Conservation (phyloP, 2,113 vertebrate genomes). For the Irena cyanogastra region DNA sequence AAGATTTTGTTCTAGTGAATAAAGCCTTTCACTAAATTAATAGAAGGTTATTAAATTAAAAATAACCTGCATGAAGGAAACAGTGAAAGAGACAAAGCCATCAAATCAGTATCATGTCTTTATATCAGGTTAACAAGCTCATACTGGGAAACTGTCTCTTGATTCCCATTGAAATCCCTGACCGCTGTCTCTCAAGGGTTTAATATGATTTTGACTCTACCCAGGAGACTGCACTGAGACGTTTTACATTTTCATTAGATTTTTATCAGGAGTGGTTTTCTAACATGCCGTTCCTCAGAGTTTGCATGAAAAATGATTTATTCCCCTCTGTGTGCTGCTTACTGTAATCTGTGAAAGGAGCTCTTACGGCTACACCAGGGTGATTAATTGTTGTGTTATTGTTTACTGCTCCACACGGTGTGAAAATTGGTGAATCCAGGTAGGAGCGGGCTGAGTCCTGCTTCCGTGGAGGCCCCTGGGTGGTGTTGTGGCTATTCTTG, state of each 20-base stretch:
- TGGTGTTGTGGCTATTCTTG: not conserved
- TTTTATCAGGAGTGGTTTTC: slow-evolving; percentile 41
- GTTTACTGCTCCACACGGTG: not conserved
- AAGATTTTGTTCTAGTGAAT: not conserved
- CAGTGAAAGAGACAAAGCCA: not conserved
- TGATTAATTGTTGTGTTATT: slow-evolving; percentile 35
- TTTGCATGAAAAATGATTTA: slow-evolving; percentile 22
- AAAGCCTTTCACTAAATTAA: slow-evolving; percentile 14
- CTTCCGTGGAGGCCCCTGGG: rapidly evolving
- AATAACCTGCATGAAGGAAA: not conserved
- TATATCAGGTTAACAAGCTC: slow-evolving; percentile 21
- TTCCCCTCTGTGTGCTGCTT: not conserved
- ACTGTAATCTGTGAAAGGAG: not conserved
- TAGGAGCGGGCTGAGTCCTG: not conserved
- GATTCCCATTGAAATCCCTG: slow-evolving; percentile 41
- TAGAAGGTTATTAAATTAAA: slow-evolving; percentile 12
- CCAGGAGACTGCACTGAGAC: not conserved
- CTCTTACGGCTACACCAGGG: not conserved
- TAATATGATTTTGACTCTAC: slow-evolving; percentile 3
- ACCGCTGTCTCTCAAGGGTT: not conserved
- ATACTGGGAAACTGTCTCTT: slow-evolving; percentile 8
- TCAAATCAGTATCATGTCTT: slow-evolving; percentile 10
- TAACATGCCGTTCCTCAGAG: not conserved
- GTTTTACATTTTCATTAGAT: slow-evolving; percentile 54
- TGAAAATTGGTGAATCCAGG: not conserved